A percentile compares a stretch with the other conserved stretches of the same genome.
Conservation (phyloP, 2,888 invertebrate genomes). For the Meteorus colon region DNA sequence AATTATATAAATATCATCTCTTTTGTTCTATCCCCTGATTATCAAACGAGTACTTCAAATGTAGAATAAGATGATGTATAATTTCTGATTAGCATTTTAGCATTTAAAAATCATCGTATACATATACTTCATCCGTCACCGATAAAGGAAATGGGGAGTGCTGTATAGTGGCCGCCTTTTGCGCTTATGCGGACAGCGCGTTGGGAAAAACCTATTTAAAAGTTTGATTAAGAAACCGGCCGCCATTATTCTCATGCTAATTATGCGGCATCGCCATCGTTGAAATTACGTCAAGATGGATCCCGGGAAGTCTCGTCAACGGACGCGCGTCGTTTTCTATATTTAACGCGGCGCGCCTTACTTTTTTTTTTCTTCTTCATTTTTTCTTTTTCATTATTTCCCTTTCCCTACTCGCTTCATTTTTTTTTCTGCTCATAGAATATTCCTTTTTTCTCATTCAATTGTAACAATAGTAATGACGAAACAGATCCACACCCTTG, state of each 20-base stretch:
- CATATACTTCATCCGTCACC: slow-evolving; percentile 32
- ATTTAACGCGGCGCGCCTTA: slow-evolving; percentile 32
- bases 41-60: slow-evolving; percentile 42
- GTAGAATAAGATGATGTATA: slow-evolving; percentile 65
- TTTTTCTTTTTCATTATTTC: slow-evolving; percentile 29
- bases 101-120: slow-evolving; percentile 34
- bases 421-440: too few species aligned
- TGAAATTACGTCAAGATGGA: slow-evolving; percentile 65
- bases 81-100: slow-evolving; percentile 67
- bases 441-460: slow-evolving; percentile 26
- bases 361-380: slow-evolving; percentile 37
- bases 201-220: slow-evolving; percentile 70
- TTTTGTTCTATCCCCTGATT: slow-evolving; percentile 23
- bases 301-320: slow-evolving; percentile 46
- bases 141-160: slow-evolving; percentile 43
- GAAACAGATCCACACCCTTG: neutral
- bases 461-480: neutral
- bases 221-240: slow-evolving; percentile 72
- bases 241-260: slow-evolving; percentile 72
- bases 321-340: slow-evolving; percentile 39
- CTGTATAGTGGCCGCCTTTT: slow-evolving; percentile 35
- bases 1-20: neutral
- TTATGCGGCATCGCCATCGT: slow-evolving; percentile 62
- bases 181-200: slow-evolving; percentile 40
- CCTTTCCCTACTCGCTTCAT: neutral